Percentiles rank a stretch among this genome's conserved stretches.
These are phyloP conservation scores for Nycticorax nycticorax DNA, from an alignment of 2,113 vertebrate species.

Conservation along the genomic window DNA sequence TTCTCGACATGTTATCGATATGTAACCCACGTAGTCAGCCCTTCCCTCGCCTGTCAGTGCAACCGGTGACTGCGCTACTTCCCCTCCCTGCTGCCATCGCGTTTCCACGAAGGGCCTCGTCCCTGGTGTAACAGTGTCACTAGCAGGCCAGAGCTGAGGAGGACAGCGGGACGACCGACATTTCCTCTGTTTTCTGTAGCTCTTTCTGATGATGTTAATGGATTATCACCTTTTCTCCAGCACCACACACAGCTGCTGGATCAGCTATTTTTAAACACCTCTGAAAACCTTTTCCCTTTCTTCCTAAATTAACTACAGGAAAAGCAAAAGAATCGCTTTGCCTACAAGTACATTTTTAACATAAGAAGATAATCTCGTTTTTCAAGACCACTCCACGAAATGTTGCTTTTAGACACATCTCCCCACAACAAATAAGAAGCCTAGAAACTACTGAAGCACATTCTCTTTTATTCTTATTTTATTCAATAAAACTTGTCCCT, in stretches of 20 bases:
- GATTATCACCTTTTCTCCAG: background rate
- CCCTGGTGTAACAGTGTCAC: background rate
- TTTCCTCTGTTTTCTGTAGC: background rate
- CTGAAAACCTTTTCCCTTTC: background rate
- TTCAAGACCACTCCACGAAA: background rate
- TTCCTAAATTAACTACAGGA: background rate
- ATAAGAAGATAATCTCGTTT: background rate
- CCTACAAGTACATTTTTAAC: background rate
- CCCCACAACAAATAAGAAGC: background rate
- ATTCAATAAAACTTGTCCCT: background rate
- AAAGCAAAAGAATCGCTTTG: background rate
- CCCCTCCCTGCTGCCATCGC: background rate
- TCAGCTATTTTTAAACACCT: background rate
- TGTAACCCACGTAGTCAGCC: rapidly evolving
- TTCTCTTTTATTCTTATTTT: background rate
- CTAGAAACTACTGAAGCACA: background rate
- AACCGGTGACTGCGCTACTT: rapidly evolving
- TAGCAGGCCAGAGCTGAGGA: background rate
- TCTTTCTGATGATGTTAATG: background rate
- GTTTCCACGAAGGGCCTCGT: rapidly evolving
- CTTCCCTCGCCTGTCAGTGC: background rate
- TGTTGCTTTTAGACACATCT: background rate
- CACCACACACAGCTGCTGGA: background rate
- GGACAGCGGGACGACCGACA: rapidly evolving
- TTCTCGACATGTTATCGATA: rapidly evolving